These are phyloP conservation scores for Drosophila paracracens DNA, from an alignment of 2,888 invertebrate genomes.

Conservation along the genomic window DNA sequence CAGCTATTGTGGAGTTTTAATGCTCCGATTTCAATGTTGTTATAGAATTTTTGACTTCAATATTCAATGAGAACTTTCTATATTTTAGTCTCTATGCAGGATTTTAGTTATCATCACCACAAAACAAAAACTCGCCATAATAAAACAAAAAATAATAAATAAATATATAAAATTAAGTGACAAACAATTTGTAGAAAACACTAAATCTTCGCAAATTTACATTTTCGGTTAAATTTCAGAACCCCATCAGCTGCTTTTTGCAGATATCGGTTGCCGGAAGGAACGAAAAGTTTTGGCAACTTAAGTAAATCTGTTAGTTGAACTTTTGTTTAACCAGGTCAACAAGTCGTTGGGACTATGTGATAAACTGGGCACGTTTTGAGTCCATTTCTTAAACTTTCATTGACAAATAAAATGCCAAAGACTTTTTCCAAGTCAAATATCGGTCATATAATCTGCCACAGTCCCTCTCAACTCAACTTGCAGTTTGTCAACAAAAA, in stretches of 20 bases:
- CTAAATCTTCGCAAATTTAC: not conserved
- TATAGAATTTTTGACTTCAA: not conserved
- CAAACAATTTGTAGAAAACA: not conserved
- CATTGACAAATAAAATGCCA: constrained; percentile 36
- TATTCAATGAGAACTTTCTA: not conserved
- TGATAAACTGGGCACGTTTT: constrained; percentile 20
- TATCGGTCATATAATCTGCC: constrained; percentile 25
- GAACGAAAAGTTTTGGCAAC: constrained; percentile 10
- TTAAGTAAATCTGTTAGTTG: constrained; percentile 3
- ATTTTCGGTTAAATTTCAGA: not conserved
- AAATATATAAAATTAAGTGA: too few species aligned
- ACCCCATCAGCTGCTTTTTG: not conserved
- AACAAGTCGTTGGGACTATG: constrained; percentile 1
- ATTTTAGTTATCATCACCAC: too few species aligned
- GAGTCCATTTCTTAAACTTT: constrained; percentile 33
- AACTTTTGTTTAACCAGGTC: constrained; percentile 31
- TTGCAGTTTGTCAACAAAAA: constrained; percentile 28
- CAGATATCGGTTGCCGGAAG: not conserved
- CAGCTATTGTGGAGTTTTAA: not conserved
- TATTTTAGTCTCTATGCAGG: not conserved
- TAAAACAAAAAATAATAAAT: too few species aligned
- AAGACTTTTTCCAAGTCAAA: constrained; percentile 21
- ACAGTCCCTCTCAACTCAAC: not conserved
- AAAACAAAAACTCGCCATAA: too few species aligned
- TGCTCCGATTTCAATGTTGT: not conserved